A percentile compares a stretch with the other conserved stretches of the same genome.
Conservation (phyloP, 64 coral and sea anemone species). For the Acropora yongei region DNA sequence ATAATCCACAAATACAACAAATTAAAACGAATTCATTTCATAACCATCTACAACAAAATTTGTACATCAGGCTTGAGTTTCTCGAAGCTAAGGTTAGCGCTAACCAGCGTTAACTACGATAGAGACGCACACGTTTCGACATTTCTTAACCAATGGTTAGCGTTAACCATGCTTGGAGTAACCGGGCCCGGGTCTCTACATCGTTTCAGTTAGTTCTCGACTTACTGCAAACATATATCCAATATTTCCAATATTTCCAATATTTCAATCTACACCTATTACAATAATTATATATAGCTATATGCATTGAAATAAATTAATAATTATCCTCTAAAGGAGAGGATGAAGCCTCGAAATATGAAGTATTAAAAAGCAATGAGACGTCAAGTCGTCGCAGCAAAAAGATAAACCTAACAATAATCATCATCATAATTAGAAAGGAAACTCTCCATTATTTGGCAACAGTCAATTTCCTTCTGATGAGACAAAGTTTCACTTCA, state of each 20-base stretch:
- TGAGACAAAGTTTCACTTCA: too few species aligned
- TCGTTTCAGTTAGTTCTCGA: neutral
- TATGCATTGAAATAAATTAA: conserved; percentile 34
- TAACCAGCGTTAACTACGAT: too few species aligned
- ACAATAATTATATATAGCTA: neutral
- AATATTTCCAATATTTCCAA: neutral
- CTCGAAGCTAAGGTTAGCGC: too few species aligned
- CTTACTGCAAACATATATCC: neutral
- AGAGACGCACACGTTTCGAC: too few species aligned
- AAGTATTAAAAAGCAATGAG: neutral
- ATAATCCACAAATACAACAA: neutral
- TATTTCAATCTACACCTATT: neutral
- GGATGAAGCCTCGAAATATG: neutral
- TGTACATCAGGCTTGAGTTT: neutral
- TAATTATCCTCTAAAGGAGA: conserved; percentile 4
- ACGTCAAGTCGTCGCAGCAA: neutral
- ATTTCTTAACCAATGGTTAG: too few species aligned
- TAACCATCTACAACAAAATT: neutral
- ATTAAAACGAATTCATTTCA: conserved; percentile 20
- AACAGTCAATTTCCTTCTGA: too few species aligned
- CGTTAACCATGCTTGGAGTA: too few species aligned
- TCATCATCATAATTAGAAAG: neutral
- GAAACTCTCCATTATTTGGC: neutral
- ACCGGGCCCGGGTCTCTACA: neutral
- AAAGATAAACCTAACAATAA: neutral